A percentile compares a stretch with the other conserved stretches of the same genome.
These are phyloP conservation scores for Bombycilla garrulus DNA, from an alignment of 2,113 vertebrate genomes.

Conservation along the genomic window DNA sequence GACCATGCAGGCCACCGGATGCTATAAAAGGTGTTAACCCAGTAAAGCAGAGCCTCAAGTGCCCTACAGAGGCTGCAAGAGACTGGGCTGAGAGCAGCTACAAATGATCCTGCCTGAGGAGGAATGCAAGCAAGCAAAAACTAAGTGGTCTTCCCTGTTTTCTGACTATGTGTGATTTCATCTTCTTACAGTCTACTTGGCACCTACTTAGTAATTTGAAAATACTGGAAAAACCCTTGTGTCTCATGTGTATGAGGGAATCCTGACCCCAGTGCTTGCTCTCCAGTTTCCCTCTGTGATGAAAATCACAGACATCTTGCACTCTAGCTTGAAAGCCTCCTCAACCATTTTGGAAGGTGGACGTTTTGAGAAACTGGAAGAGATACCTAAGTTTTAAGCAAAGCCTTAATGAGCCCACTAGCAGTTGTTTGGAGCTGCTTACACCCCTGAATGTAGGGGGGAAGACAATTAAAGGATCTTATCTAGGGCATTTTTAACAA, in stretches of 20 bases:
- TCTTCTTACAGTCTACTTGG: not conserved
- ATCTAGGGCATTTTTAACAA: not conserved
- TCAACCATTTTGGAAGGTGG: not conserved
- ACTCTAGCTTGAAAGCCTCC: not conserved
- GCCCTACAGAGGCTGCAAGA: not conserved
- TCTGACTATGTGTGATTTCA: not conserved
- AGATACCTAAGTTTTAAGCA: not conserved
- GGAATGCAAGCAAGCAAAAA: not conserved
- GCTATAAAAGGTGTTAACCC: not conserved
- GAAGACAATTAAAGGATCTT: not conserved
- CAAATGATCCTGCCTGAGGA: fast-evolving
- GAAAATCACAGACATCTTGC: not conserved
- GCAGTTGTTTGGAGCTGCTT: not conserved
- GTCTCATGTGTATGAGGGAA: not conserved
- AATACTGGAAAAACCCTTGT: not conserved
- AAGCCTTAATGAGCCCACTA: not conserved
- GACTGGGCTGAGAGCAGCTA: not conserved
- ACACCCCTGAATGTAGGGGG: fast-evolving
- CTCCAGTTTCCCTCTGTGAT: not conserved
- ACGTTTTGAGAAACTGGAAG: not conserved
- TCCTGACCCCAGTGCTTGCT: too few relatives aligned
- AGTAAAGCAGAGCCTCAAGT: not conserved
- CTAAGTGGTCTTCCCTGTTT: not conserved
- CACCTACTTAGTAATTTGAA: not conserved
- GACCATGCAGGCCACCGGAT: not conserved